phyloP scores from a whole-genome alignment of 2,888 invertebrate species.

The Schrankia costaestrigalis region DNA sequence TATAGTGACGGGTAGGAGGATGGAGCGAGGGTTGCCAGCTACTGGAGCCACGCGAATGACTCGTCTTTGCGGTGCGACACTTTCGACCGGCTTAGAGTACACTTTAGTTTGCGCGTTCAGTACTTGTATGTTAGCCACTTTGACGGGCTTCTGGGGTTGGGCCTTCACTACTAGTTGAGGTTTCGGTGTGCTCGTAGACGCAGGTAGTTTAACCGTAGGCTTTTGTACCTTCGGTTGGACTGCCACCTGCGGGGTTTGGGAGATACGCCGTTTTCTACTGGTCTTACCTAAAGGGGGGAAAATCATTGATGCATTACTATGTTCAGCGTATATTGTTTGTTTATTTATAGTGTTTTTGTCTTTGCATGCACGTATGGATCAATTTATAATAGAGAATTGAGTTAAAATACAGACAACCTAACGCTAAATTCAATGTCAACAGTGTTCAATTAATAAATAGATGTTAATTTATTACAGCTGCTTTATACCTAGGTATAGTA shows the following conservation, averaged over 20 bases:
- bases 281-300: conserved; percentile 54
- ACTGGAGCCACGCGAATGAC: conserved; percentile 71
- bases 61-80: conserved; percentile 65
- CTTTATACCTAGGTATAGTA: no score
- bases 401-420: no score
- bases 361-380: no score
- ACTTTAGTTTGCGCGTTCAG: conserved; percentile 68
- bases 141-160: conserved; percentile 68
- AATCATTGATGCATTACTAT: conserved; percentile 10
- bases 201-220: conserved; percentile 55
- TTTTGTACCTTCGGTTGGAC: conserved; percentile 71
- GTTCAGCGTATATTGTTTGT: neutral
- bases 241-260: conserved; percentile 59
- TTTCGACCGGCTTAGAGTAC: conserved; percentile 70
- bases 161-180: conserved; percentile 71
- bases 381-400: no score
- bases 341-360: neutral
- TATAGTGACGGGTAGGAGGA: conserved; percentile 85
- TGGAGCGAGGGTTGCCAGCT: conserved; percentile 82
- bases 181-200: conserved; percentile 45
- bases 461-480: no score
- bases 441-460: no score
- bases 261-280: conserved; percentile 70
- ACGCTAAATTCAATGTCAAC: no score
- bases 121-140: conserved; percentile 70